Base-by-base conservation (phyloP, 2,888 invertebrate species). In the Coronaproctus castanopsis region DNA sequence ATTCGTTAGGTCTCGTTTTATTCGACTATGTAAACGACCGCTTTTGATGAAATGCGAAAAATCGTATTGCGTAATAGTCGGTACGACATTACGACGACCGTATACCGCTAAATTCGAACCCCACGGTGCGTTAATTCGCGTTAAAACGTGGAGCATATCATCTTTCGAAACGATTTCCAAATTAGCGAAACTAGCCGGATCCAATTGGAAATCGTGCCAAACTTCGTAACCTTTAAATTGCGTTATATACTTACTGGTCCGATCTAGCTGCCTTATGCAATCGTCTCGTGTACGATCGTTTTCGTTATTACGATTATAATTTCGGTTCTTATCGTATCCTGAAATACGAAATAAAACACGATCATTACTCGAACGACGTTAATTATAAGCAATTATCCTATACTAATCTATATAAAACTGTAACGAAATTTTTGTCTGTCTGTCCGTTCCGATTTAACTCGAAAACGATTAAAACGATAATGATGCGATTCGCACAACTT, bases 1-100 rank as follows among this genome's bases (percentile, higher is more conserved):
- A 52, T 36, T 55, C 57, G 56, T 61, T 60, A 55, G 62, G 24
- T 51, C 56, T 59, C 60, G 79, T 80, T 71, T 79, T 49, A 59
- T 55, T 50, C 55, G 55, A 51, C 24, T 59, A 36, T 60, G 49
- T 62, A 87, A 78, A 61, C 87, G 76, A 56, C 87, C 87, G 36
- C 87, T 87, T 69, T 87, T 85, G 66, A 95, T 85, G 70, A 93
- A 89, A 76, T 95, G 90, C 66, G 89, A 89, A 73, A 96, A 93
- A 72, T 97, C 96, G 73, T 95, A 91, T 74, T 92, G 90, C 63
- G 95, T 93, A 68, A 96, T 89, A 70, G 95, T 90, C 18, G 97
- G 97, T 48, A 90, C 88, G 58, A 91, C 88, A 74, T 93, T 95
- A 67, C 92, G 80, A 65, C 96, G 79, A 24, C 93, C 93, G 73